Percentiles rank a stretch among this genome's conserved stretches.
Conservation (phyloP, 92 coral and sea anemone genomes). For the Ricordea florida region DNA sequence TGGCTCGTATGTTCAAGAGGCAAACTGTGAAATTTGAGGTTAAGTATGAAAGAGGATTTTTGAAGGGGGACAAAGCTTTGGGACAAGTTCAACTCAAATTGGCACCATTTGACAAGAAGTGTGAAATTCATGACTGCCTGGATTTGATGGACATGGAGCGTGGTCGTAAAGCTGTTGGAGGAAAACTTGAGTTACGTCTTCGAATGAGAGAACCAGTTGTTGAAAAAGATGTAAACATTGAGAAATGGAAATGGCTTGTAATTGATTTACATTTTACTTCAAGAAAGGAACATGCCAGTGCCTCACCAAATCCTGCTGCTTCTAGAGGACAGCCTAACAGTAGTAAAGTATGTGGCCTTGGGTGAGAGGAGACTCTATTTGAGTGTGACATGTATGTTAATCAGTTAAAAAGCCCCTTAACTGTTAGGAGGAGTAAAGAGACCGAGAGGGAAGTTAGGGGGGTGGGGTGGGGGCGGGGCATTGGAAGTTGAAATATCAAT, state of each 20-base stretch:
- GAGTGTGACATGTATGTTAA: not conserved
- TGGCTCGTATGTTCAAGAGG: slow-evolving; percentile 85
- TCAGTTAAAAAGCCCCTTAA: too few species aligned
- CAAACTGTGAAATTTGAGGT: slow-evolving; percentile 87
- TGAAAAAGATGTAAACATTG: slow-evolving; percentile 91
- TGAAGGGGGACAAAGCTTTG: slow-evolving; percentile 94
- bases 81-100: slow-evolving; percentile 92
- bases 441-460: too few species aligned
- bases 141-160: slow-evolving; percentile 96
- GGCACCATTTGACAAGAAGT: slow-evolving; percentile 81
- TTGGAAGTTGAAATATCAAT: too few species aligned
- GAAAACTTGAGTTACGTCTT: slow-evolving; percentile 81
- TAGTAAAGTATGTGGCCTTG: too few species aligned
- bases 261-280: slow-evolving; percentile 88
- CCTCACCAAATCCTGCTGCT: too few species aligned
- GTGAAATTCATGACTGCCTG: slow-evolving; percentile 92
- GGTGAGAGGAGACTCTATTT: too few species aligned
- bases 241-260: slow-evolving; percentile 97
- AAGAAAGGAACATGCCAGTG: slow-evolving; percentile 31
- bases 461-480: too few species aligned
- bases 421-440: too few species aligned
- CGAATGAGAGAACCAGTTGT: slow-evolving; percentile 88
- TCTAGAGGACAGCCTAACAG: not conserved
- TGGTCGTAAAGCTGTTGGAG: slow-evolving; percentile 95
- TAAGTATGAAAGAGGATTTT: slow-evolving; percentile 92